Base-by-base conservation (phyloP, 2,797 vertebrate genomes). In the Chaetodon trifasciatus region DNA sequence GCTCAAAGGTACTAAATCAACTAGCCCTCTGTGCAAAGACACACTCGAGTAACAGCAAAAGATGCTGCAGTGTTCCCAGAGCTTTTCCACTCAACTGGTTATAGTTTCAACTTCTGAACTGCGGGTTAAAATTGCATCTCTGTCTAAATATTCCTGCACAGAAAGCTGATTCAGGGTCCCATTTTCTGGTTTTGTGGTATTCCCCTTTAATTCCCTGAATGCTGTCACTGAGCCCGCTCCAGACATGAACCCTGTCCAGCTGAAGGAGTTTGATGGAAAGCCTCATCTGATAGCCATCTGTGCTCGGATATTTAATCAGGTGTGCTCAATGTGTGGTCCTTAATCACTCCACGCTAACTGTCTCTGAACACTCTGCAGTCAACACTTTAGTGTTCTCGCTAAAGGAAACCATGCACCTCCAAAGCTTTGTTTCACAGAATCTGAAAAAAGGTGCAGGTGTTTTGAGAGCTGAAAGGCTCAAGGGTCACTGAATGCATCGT, bases 271-370 rank as follows among this genome's bases (percentile, higher is more conserved):
- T 92, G 91, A 94, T 93, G 90, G 91, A 94, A 75, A 82, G 88
- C 88, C 89, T 91, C 82, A 81, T 93, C 86, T 86, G 92, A 93
- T 91, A 90, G 85, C 92, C 92, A 93, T 93, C 93, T 94, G 91
- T 80, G 93, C 91, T 82, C 60, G 49, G 89, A 90, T 77, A 93
- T 85, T 89, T 91, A 88, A 93, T 93, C 91, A 92, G 90, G 70
- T 84, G 85, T 62, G 84, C 88, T 89, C 84, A 68, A 60, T 72
- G 81, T 79, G 83, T 55, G 86, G 79, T 90, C 86, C 44, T 93
- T 93, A 92, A 92, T 94, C 91, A 93, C 81, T 35, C 66, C 6
- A 57, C 40, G 32, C 83, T 60, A 75, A 66, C 81, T 86, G 84
- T 87, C 86, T 73, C 68, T 23, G 37, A 70, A 39, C 56, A 42